Conservation (phyloP, 2,888 invertebrate genomes). For the Drosophila multiciliata region DNA sequence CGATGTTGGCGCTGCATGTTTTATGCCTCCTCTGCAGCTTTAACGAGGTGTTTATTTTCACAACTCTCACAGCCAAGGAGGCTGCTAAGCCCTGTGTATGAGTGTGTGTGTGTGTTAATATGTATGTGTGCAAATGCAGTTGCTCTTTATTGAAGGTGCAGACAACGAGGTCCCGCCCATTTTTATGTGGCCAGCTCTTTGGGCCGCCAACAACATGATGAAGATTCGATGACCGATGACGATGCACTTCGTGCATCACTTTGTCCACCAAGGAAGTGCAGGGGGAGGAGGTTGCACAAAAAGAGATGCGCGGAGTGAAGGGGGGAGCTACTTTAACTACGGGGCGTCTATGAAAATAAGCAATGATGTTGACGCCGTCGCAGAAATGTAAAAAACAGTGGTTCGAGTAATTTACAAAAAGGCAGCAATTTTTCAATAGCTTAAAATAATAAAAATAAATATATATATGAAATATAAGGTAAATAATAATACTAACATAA, state of each 20-base stretch:
- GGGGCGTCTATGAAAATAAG: slow-evolving; percentile 76
- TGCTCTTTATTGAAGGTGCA: slow-evolving; percentile 75
- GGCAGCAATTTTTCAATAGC: too few species aligned
- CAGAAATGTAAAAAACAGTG: slow-evolving; percentile 44
- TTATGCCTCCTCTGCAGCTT: slow-evolving; percentile 81
- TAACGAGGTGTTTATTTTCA: slow-evolving; percentile 83
- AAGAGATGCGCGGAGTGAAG: background rate
- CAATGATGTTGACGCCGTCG: slow-evolving; percentile 69
- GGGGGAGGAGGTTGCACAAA: background rate
- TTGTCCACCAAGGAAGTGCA: slow-evolving; percentile 15
- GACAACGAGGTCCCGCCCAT: slow-evolving; percentile 78
- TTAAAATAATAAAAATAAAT: background rate
- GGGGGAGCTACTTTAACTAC: slow-evolving; percentile 55
- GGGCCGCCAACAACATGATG: slow-evolving; percentile 69
- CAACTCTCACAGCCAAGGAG: slow-evolving; percentile 73
- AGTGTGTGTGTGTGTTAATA: slow-evolving; percentile 8
- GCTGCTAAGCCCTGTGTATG: slow-evolving; percentile 25
- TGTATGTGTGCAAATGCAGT: slow-evolving; percentile 46
- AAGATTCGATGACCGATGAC: slow-evolving; percentile 71
- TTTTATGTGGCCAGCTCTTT: slow-evolving; percentile 63
- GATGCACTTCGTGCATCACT: slow-evolving; percentile 58
- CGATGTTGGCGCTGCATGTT: slow-evolving; percentile 79
- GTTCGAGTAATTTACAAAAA: background rate
- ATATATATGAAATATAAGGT: background rate
- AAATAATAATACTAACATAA: background rate